Base-by-base conservation (phyloP, 2,797 vertebrate genomes). In the Danio aesculapii region DNA sequence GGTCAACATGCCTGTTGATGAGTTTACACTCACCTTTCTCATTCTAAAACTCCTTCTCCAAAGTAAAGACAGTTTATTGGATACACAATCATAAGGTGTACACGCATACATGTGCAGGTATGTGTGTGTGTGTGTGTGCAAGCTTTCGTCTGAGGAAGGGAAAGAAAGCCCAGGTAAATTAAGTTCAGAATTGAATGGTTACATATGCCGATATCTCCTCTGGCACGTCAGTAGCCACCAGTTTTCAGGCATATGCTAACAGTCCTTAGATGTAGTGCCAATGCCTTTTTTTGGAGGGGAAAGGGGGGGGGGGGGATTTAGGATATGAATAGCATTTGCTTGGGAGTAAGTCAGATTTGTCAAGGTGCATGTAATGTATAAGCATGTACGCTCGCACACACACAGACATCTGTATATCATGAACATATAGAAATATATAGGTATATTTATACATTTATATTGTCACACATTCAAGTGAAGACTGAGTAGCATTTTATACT, bases 1-100 rank as follows among this genome's bases (percentile, higher is more conserved):
- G 93, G 92, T 95, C 94, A 94, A 94, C 93, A 95, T 95, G 94
- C 94, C 93, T 92, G 91, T 90, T 93, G 91, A 91, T 92, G 92
- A 94, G 92, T 92, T 91, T 87, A 91, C 88, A 93, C 92, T 94
- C 94, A 92, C 85, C 85, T 90, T 82, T 90, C 91, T 92, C 92
- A 90, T 91, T 89, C 92, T 90, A 91, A 92, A 91, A 90, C 90
- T 93, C 91, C 92, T 93, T 93, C 93, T 93, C 91, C 91, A 91
- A 93, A 90, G 88, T 92, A 93, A 94, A 91, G 90, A 94, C 92
- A 93, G 90, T 92, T 91, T 91, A 91, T 93, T 93, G 91, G 88
- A 92, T 93, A 93, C 91, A 93, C 92, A 94, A 92, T 94, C 93
- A 94, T 92, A 93, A 90, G 90, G 91, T 94, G 90, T 91, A 92